Conservation (phyloP, 2,797 vertebrate species). For the Gymnoscopelus microlampas region DNA sequence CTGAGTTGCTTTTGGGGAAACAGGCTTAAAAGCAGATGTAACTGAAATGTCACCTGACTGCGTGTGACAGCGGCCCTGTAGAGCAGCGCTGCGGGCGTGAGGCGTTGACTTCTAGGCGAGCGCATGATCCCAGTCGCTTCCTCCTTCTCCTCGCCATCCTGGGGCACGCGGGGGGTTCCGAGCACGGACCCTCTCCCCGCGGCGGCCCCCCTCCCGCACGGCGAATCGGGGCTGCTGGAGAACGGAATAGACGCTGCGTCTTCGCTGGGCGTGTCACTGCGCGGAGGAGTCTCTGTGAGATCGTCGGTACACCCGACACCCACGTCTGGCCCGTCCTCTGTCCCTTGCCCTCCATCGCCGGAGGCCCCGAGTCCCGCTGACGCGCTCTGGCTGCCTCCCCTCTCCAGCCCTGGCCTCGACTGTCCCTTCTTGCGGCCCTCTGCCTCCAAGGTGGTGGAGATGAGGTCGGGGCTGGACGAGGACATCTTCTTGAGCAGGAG, state of each 20-base stretch:
- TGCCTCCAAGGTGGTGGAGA: conserved; percentile 88
- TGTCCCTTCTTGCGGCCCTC: conserved; percentile 77
- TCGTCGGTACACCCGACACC: conserved; percentile 68
- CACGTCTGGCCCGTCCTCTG: conserved; percentile 52
- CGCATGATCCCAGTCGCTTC: conserved; percentile 80
- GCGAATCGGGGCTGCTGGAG: conserved; percentile 91
- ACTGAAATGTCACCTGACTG: conserved; percentile 85
- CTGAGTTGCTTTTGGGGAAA: conserved; percentile 4
- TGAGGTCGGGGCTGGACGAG: conserved; percentile 93
- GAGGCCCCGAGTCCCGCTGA: conserved; percentile 74
- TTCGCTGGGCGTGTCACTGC: conserved; percentile 89
- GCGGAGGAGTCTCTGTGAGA: conserved; percentile 79
- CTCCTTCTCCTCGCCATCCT: conserved; percentile 82
- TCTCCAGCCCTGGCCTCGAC: conserved; percentile 66
- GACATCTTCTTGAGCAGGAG: conserved; percentile 90
- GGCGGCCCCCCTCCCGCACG: conserved; percentile 81
- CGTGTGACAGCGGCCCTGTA: conserved; percentile 94
- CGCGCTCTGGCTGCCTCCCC: conserved; percentile 79
- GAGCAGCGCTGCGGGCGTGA: conserved; percentile 91
- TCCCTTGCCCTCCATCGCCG: conserved; percentile 17
- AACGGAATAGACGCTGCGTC: conserved; percentile 88
- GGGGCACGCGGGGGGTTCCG: conserved; percentile 72
- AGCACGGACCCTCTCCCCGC: conserved; percentile 73
- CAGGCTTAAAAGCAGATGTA: not conserved
- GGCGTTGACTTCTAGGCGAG: conserved; percentile 83